Percentiles rank a stretch among this genome's conserved stretches.
Evolutionary conservation across 2,113 vertebrate genomes (phyloP).

Genomic region (Esox niger): DNA sequence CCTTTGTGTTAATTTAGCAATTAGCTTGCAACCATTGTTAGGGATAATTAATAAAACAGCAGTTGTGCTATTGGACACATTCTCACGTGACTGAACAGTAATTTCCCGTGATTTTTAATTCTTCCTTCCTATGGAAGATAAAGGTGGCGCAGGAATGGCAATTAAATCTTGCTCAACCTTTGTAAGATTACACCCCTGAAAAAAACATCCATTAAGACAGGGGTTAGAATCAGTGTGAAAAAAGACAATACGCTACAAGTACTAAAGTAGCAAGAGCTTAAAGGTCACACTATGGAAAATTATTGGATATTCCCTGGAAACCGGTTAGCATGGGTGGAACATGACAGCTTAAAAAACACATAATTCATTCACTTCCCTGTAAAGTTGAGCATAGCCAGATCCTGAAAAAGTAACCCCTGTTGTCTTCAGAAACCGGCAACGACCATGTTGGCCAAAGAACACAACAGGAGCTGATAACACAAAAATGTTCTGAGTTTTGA

Average conservation of each 20-base stretch:
- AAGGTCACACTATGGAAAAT: not conserved
- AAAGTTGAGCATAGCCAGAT: too few relatives aligned
- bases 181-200: slow-evolving; percentile 59
- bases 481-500: too few relatives aligned
- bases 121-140: slow-evolving; percentile 67
- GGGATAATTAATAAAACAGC: slow-evolving; percentile 60
- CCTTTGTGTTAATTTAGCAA: slow-evolving; percentile 56
- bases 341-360: not conserved
- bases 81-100: slow-evolving; percentile 55
- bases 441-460: too few relatives aligned
- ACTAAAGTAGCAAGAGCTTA: slow-evolving; percentile 11
- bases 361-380: too few relatives aligned
- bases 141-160: slow-evolving; percentile 58
- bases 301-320: not conserved
- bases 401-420: too few relatives aligned
- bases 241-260: slow-evolving; percentile 32
- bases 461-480: too few relatives aligned
- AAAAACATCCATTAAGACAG: slow-evolving; percentile 52
- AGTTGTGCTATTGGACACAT: slow-evolving; percentile 49
- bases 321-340: not conserved
- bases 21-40: slow-evolving; percentile 51
- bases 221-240: slow-evolving; percentile 37
- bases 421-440: too few relatives aligned
- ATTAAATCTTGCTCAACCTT: slow-evolving; percentile 69
- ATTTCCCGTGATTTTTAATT: slow-evolving; percentile 64